Evolutionary conservation across 1,140 invertebrate genomes (phyloP).

Genomic region (Drosophila kikkawai): DNA sequence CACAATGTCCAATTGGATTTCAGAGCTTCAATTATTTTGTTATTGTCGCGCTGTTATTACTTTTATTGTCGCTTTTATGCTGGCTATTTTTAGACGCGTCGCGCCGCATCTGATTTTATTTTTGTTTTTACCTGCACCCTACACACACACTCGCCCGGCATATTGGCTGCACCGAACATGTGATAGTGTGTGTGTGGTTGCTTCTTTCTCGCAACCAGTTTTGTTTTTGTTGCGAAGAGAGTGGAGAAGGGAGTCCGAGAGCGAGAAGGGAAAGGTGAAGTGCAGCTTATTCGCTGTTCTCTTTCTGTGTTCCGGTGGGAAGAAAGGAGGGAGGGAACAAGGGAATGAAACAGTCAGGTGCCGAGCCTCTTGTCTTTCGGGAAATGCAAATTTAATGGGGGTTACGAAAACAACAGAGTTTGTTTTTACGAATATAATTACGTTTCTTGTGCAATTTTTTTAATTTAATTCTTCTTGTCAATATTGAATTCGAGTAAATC

Average conservation of each 20-base stretch:
- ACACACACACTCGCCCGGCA: slow-evolving; percentile 27
- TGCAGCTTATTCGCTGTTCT: slow-evolving; percentile 14
- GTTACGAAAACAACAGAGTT: neutral
- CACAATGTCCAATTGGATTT: slow-evolving; percentile 53
- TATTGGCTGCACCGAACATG: slow-evolving; percentile 12
- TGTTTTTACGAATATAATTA: neutral
- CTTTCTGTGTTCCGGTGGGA: slow-evolving; percentile 4
- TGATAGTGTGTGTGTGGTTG: neutral
- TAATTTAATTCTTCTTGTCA: neutral
- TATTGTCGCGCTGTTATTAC: slow-evolving; percentile 42
- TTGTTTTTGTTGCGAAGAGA: slow-evolving; percentile 11
- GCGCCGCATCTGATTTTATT: slow-evolving; percentile 47
- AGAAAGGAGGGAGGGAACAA: neutral
- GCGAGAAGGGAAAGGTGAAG: slow-evolving; percentile 4
- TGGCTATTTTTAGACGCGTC: slow-evolving; percentile 41
- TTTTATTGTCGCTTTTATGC: slow-evolving; percentile 44
- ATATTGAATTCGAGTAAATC: neutral
- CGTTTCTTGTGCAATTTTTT: neutral
- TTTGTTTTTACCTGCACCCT: slow-evolving; percentile 43
- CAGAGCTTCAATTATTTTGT: slow-evolving; percentile 53
- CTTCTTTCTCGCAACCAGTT: slow-evolving; percentile 15
- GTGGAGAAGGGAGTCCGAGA: neutral
- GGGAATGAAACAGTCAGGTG: slow-evolving; percentile 2
- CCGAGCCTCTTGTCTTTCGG: slow-evolving; percentile 49
- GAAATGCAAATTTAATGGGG: slow-evolving; percentile 35